Base-by-base conservation (phyloP, 2,888 invertebrate species). In the Trissolcus japonicus region DNA sequence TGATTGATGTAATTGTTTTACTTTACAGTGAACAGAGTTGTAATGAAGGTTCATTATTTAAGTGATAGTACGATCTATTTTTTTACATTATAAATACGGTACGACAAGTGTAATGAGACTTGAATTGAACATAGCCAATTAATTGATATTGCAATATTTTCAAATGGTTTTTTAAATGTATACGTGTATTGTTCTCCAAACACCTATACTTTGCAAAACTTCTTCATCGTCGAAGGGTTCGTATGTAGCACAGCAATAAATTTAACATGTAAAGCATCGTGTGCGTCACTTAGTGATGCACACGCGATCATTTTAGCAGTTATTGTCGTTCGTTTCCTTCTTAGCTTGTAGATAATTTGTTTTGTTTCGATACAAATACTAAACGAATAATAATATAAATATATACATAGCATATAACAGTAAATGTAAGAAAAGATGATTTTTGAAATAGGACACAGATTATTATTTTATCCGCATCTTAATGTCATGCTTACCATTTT, bases 191-290 rank as follows among this genome's bases (percentile, higher is more conserved):
- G 72, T 67, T 67, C 48, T 48, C 41, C 21, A 17, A 75, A 55
- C 50, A 65, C 60, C 55, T 66, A 72, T 76, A 53, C 67, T 77
- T 77, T 72, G 50, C 57, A 65, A 74, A 69, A 74, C 69, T 74
- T 74, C 74, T 74, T 78, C 66, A 74, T 66, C 59, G 43, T 56
- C 54, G 65, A 75, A 72, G 68, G 67, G 71, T 72, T 71, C 65
- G 56, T 78, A 75, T 65, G 68, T 75, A 78, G 74, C 62, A 67
- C 76, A 75, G 67, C 73, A 79, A 79, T 75, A 69, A 68, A 79
- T 76, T 73, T 60, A 69, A 76, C 73, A 53, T 65, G 61, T 69
- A 69, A 68, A 67, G 54, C 68, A 68, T 59, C 53, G 41, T 77
- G 68, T 68, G 69, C 57, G 46, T 73, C 65, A 69, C 65, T 17